Base-by-base conservation (phyloP, 2,888 invertebrate species). In the Aplocera efformata region DNA sequence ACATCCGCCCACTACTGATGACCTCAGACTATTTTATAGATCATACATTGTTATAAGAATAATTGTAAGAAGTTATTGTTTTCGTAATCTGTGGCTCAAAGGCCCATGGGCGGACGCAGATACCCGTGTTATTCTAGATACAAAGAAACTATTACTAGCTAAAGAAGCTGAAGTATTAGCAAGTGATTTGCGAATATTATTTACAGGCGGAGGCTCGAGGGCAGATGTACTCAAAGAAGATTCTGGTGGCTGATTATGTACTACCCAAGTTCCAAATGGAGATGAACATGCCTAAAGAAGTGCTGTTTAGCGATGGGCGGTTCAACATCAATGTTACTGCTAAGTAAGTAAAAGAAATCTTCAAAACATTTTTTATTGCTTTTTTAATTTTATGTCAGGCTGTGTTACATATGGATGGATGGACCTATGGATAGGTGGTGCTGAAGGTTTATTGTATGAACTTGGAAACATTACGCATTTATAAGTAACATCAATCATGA, bases 191-290 rank as follows among this genome's bases (percentile, higher is more conserved):
- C 2, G 2, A 17, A 17, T 3, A 2, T 17, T 17, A 5, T 17
- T 10, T 38, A 27, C 36, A 88, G 84, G 86, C 84, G 53, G 86
- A 86, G 48, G 70, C 72, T 7, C 78, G 78, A 42, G 85, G 82
- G 36, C 93, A 93, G 67, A 89, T 77, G 7, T 92, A 92, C 67
- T 90, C 91, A 41, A 94, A 94, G 65, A 90, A 90, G 6, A 91
- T 96, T 49, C 91, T 94, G 69, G 95, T 98, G 4, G 96, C 96
- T 5, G 96, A 97, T 79, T 97, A 97, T 63, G 94, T 98, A 38
- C 81, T 97, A 54, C 99, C 99, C 0, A 98, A 98, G 71, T 99
- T 98, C 78, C 93, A 97, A 67, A 95, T 98, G 43, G 91, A 91
- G 20, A 92, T 98, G 46, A 92, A 94, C 52, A 91, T 96, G 21